Evolutionary conservation across 2,888 invertebrate genomes (phyloP).

Genomic region (Caenorhabditis drosophilae): DNA sequence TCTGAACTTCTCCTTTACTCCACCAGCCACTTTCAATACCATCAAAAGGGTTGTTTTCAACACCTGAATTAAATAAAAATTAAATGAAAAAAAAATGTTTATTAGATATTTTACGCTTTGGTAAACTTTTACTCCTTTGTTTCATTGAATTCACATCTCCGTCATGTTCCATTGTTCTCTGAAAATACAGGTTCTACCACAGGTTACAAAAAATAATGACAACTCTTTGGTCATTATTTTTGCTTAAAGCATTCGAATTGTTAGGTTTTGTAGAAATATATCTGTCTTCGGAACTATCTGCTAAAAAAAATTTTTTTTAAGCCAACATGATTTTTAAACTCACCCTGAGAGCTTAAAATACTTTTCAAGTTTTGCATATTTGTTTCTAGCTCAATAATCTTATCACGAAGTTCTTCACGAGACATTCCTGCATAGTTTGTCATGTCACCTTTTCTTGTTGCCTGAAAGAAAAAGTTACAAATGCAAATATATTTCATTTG

Average conservation of each 20-base stretch:
- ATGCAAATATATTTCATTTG: not conserved
- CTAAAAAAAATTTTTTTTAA: not conserved
- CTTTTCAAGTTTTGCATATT: slow-evolving; percentile 38
- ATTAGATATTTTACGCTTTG: slow-evolving; percentile 41
- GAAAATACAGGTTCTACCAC: slow-evolving; percentile 12
- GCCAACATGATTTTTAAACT: slow-evolving; percentile 1
- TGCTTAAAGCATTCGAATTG: too few species aligned
- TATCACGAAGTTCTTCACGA: slow-evolving; percentile 32
- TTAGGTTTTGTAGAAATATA: too few species aligned
- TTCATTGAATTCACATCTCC: slow-evolving; percentile 21
- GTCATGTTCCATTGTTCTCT: slow-evolving; percentile 11
- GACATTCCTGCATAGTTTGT: slow-evolving; percentile 33
- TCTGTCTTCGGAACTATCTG: too few species aligned
- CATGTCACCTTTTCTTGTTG: not conserved
- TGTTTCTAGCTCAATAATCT: slow-evolving; percentile 30
- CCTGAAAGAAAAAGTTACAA: not conserved
- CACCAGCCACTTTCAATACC: slow-evolving; percentile 54
- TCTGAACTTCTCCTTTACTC: slow-evolving; percentile 54
- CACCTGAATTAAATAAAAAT: slow-evolving; percentile 11
- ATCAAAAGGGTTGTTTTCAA: slow-evolving; percentile 55
- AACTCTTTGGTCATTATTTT: too few species aligned
- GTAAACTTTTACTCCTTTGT: slow-evolving; percentile 45
- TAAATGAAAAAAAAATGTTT: too few species aligned
- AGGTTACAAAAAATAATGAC: too few species aligned
- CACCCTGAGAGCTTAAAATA: slow-evolving; percentile 15